These are phyloP conservation scores for Limnephilus marmoratus DNA, from an alignment of 2,888 invertebrate species.

Conservation along the genomic window DNA sequence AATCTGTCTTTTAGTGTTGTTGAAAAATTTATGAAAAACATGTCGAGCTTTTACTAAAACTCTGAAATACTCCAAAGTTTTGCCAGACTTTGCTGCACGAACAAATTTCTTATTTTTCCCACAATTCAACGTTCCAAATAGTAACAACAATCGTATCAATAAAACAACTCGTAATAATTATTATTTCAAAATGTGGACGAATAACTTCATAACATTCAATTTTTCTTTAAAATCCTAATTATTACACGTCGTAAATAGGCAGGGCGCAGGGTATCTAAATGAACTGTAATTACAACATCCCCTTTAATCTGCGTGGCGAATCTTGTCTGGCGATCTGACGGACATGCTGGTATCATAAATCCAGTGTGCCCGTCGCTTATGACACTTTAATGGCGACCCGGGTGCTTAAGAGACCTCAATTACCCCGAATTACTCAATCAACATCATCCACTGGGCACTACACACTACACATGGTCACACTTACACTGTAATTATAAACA, in stretches of 20 bases:
- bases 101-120: not conserved
- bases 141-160: not conserved
- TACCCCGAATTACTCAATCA: slow-evolving; percentile 47
- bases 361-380: not conserved
- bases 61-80: too few relatives aligned
- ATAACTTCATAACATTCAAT: not conserved
- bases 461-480: not conserved
- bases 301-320: slow-evolving; percentile 18
- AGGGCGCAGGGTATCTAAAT: not conserved
- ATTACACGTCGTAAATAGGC: not conserved
- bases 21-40: too few relatives aligned
- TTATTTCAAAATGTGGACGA: not conserved
- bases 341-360: slow-evolving; percentile 45
- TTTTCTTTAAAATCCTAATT: not conserved
- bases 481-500: not conserved
- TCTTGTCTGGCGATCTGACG: slow-evolving; percentile 3
- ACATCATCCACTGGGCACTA: not conserved
- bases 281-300: slow-evolving; percentile 13
- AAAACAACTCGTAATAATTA: not conserved
- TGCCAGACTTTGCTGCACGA: too few relatives aligned
- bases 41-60: too few relatives aligned
- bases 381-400: slow-evolving; percentile 44
- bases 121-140: not conserved
- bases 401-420: slow-evolving; percentile 36
- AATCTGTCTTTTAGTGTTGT: too few relatives aligned